Conservation (phyloP, 2,113 vertebrate species). For the Morone chrysops region DNA sequence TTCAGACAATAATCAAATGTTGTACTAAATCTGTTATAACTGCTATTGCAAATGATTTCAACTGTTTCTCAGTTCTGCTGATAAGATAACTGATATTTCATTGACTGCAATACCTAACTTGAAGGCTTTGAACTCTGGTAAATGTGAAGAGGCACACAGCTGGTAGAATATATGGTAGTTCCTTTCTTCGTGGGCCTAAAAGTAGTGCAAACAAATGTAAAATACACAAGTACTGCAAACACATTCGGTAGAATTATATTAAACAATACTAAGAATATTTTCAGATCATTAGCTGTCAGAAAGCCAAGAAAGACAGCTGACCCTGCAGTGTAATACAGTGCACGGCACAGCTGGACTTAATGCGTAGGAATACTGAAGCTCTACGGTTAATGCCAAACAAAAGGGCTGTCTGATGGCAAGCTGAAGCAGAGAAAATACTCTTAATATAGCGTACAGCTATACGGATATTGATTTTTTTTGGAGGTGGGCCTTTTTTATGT, state of each 20-base stretch:
- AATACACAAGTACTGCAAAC: not conserved
- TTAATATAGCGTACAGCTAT: no score
- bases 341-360: no score
- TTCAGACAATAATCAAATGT: conserved; percentile 63
- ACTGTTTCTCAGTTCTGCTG: not conserved
- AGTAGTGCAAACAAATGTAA: conserved; percentile 31
- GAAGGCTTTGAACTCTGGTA: conserved; percentile 92
- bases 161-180: conserved; percentile 99
- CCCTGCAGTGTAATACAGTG: no score
- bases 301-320: no score
- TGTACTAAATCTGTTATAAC: not conserved
- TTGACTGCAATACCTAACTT: conserved; percentile 87
- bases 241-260: not conserved
- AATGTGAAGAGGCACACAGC: conserved; percentile 92
- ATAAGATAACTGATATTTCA: not conserved
- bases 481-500: no score
- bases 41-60: not conserved
- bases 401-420: no score
- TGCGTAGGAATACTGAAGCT: no score
- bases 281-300: no score
- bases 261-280: no score
- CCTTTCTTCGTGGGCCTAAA: conserved; percentile 93
- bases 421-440: no score
- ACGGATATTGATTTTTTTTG: no score
- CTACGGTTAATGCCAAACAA: no score